A percentile compares a stretch with the other conserved stretches of the same genome.
Conservation (phyloP, 2,113 vertebrate genomes). For the Chionodraco myersi region DNA sequence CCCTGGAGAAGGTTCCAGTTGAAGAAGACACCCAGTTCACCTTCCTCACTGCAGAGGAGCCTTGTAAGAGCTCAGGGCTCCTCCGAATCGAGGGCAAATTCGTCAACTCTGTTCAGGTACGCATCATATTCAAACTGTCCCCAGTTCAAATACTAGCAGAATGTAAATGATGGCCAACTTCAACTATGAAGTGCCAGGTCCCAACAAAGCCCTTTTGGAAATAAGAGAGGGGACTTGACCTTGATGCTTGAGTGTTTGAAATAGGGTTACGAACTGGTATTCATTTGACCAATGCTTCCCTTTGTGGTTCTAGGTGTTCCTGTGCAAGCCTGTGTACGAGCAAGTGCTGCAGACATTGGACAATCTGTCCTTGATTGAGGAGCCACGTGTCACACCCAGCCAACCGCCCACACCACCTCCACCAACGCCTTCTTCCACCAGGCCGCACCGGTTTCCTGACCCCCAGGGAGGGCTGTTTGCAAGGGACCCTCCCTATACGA, state of each 20-base stretch:
- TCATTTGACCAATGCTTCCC: constrained; percentile 26
- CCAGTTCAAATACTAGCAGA: background rate
- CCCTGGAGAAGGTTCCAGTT: constrained; percentile 90
- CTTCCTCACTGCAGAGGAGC: constrained; percentile 85
- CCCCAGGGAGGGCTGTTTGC: constrained; percentile 88
- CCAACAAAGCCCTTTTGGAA: background rate
- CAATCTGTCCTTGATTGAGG: constrained; percentile 92
- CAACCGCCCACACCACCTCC: constrained; percentile 83
- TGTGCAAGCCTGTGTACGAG: constrained; percentile 96
- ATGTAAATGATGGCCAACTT: background rate
- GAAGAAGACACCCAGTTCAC: constrained; percentile 83
- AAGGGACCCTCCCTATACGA: constrained; percentile 85
- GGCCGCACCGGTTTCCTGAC: constrained; percentile 84
- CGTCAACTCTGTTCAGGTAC: constrained; percentile 94
- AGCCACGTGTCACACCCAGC: constrained; percentile 77
- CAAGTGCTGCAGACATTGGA: constrained; percentile 97
- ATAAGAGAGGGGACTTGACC: no score
- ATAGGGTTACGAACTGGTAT: background rate
- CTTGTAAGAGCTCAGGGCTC: constrained; percentile 85
- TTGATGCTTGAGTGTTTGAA: background rate
- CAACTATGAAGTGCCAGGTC: no score
- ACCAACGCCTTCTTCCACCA: constrained; percentile 84
- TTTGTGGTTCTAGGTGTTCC: constrained; percentile 86
- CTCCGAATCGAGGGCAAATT: constrained; percentile 94
- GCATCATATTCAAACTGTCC: background rate